These are phyloP conservation scores for Paramacrobiotus metropolitanus DNA, from an alignment of 1,140 invertebrate genomes.

Conservation along the genomic window DNA sequence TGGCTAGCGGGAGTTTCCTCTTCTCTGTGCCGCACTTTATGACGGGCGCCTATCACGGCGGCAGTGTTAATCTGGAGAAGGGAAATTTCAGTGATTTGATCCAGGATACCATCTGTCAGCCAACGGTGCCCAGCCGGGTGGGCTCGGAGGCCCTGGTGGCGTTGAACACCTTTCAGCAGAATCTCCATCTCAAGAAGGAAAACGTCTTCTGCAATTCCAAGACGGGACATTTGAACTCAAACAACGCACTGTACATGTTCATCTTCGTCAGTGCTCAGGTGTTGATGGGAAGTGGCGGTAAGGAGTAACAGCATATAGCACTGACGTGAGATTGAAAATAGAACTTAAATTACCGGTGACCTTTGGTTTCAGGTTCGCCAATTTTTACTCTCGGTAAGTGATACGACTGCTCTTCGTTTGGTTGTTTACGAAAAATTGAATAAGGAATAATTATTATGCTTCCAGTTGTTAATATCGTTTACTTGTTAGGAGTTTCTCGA, in stretches of 20 bases:
- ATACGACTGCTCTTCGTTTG: too few species aligned
- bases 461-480: neutral
- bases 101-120: conserved; percentile 46
- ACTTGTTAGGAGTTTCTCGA: neutral
- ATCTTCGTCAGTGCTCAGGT: conserved; percentile 29
- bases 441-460: too few species aligned
- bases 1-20: conserved; percentile 28
- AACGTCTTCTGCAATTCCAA: neutral
- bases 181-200: neutral
- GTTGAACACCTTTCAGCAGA: neutral
- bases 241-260: conserved; percentile 25
- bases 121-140: neutral
- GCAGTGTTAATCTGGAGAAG: conserved; percentile 26
- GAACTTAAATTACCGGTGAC: too few species aligned
- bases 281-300: conserved; percentile 29
- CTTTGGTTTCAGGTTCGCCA: too few species aligned
- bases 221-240: conserved; percentile 12
- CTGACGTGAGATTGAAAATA: too few species aligned
- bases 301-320: too few species aligned
- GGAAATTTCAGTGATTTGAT: conserved; percentile 31
- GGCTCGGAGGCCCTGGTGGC: neutral
- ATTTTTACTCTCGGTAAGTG: conserved; percentile 30
- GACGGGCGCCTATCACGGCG: conserved; percentile 21
- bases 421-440: too few species aligned
- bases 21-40: conserved; percentile 30